These are phyloP conservation scores for Nomada hirtipes DNA, from an alignment of 2,888 invertebrate genomes.

Conservation along the genomic window DNA sequence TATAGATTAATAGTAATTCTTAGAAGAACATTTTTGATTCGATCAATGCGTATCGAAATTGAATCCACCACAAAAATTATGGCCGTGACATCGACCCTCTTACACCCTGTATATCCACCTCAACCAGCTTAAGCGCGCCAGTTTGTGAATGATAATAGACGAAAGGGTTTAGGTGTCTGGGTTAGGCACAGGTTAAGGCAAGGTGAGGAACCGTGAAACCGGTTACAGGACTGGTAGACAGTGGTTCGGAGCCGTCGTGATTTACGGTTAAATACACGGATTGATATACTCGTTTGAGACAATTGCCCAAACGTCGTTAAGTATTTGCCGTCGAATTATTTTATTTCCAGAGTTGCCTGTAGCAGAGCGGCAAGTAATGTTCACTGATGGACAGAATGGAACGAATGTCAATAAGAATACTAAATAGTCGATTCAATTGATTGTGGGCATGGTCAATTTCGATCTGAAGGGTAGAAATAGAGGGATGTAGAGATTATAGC, in stretches of 20 bases:
- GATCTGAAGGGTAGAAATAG: no score
- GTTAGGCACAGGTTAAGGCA: slow-evolving; percentile 44
- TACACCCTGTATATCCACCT: slow-evolving; percentile 1
- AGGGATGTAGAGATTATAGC: no score
- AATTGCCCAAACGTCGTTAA: slow-evolving; percentile 35
- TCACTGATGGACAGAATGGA: no score
- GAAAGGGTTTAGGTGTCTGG: slow-evolving; percentile 43
- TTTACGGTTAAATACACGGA: slow-evolving; percentile 38
- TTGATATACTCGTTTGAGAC: slow-evolving; percentile 40
- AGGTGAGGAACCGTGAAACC: slow-evolving; percentile 51
- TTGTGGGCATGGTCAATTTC: no score
- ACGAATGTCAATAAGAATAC: no score
- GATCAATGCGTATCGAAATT: no score
- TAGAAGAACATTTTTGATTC: no score
- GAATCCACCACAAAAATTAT: background rate
- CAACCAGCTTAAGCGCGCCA: slow-evolving; percentile 9
- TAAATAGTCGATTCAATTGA: no score
- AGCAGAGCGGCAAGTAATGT: no score
- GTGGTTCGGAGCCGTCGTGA: slow-evolving; percentile 23
- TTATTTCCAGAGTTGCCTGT: background rate
- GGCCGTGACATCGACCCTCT: slow-evolving; percentile 8
- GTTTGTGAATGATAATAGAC: slow-evolving; percentile 31
- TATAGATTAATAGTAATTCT: no score
- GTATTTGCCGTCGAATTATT: slow-evolving; percentile 1
- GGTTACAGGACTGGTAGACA: slow-evolving; percentile 36